These are phyloP conservation scores for Manduca sexta DNA, from an alignment of 1,140 invertebrate genomes.

Conservation along the genomic window DNA sequence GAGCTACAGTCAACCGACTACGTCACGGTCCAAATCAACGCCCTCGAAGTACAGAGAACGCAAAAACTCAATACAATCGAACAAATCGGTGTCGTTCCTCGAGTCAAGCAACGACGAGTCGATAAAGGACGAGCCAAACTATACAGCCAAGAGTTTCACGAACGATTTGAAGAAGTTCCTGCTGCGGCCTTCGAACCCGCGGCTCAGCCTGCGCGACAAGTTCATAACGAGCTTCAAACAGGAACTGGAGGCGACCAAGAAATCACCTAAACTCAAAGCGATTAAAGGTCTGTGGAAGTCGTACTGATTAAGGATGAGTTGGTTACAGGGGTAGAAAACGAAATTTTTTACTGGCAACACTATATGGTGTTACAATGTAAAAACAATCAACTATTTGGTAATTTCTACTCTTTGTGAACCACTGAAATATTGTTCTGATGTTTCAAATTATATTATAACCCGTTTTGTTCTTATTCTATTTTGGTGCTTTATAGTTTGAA, in stretches of 20 bases:
- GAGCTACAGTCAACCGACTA: conserved; percentile 38
- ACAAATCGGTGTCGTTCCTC: conserved; percentile 67
- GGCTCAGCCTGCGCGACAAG: conserved; percentile 64
- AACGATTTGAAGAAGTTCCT: conserved; percentile 70
- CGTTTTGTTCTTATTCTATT: neutral
- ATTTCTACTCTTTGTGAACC: no score
- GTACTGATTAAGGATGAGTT: conserved; percentile 31
- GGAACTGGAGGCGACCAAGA: conserved; percentile 56
- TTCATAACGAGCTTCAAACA: conserved; percentile 67
- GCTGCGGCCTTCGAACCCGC: conserved; percentile 56
- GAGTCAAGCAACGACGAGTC: conserved; percentile 58
- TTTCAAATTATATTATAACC: neutral
- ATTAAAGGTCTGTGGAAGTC: conserved; percentile 72
- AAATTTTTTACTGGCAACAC: neutral
- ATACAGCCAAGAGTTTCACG: conserved; percentile 68
- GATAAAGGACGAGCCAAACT: conserved; percentile 59
- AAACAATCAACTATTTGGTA: no score
- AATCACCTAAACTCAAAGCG: conserved; percentile 63
- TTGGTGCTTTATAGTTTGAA: conserved; percentile 7
- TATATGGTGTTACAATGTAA: neutral
- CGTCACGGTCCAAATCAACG: conserved; percentile 36
- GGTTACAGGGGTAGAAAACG: no score
- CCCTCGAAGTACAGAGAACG: conserved; percentile 31
- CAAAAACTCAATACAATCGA: conserved; percentile 65
- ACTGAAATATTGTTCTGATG: no score